Conservation (phyloP, 2,888 invertebrate genomes). For the Clunio marinus region DNA sequence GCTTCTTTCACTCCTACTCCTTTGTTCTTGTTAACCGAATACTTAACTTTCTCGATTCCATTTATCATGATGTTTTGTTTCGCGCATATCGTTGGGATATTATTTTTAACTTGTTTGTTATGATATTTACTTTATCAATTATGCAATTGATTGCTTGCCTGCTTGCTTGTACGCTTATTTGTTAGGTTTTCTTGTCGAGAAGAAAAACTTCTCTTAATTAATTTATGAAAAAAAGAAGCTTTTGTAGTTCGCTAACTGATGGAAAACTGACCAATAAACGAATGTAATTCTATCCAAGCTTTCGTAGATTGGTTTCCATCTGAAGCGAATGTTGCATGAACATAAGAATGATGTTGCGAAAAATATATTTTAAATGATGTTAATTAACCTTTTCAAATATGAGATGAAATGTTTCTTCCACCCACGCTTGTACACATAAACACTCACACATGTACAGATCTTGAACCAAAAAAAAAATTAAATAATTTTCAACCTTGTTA, state of each 20-base stretch:
- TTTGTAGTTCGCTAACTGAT: not conserved
- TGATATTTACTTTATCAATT: not conserved
- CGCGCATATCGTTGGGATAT: slow-evolving; percentile 11
- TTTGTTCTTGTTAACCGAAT: no score
- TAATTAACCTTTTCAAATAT: slow-evolving; percentile 8
- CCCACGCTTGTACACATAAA: no score
- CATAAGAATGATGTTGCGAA: slow-evolving; percentile 18
- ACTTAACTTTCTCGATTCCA: not conserved
- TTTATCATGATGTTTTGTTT: not conserved
- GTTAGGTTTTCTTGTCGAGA: slow-evolving; percentile 1
- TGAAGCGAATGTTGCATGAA: slow-evolving; percentile 2
- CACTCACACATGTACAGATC: no score
- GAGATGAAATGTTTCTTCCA: not conserved
- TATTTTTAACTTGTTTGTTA: not conserved
- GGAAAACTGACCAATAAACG: not conserved
- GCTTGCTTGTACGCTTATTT: not conserved
- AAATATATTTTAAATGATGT: slow-evolving; percentile 19
- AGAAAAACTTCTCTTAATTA: not conserved
- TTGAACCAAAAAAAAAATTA: not conserved
- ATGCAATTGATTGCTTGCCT: not conserved
- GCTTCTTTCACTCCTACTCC: not conserved
- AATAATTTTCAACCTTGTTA: slow-evolving; percentile 1
- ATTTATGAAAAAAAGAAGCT: not conserved
- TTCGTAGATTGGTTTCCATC: not conserved
- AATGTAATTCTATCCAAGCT: not conserved